Percentiles rank a stretch among this genome's conserved stretches.
These are phyloP conservation scores for Bombylius discolor DNA, from an alignment of 2,888 invertebrate species.

Conservation along the genomic window DNA sequence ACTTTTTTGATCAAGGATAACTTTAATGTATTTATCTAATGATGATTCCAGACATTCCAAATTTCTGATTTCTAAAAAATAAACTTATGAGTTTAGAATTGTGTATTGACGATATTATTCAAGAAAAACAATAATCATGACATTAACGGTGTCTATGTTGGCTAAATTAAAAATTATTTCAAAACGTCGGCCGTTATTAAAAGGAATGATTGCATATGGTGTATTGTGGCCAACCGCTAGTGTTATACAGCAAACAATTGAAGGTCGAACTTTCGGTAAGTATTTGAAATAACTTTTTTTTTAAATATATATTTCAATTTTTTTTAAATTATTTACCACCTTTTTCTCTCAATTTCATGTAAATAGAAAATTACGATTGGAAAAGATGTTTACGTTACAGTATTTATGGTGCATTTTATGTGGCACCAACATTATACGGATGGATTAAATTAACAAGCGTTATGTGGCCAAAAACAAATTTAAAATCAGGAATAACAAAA, in stretches of 20 bases:
- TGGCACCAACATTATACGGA: conserved; percentile 64
- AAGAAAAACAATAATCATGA: background rate
- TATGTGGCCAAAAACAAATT: conserved; percentile 59
- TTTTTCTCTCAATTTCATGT: background rate
- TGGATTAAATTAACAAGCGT: conserved; percentile 63
- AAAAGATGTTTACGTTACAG: conserved; percentile 56
- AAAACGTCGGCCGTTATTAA: conserved; percentile 30
- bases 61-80: background rate
- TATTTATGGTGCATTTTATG: conserved; percentile 61
- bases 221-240: conserved; percentile 62
- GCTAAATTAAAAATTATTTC: conserved; percentile 13
- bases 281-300: conserved; percentile 2
- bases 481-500: conserved; percentile 62
- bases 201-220: conserved; percentile 53
- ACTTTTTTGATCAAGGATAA: too few species aligned
- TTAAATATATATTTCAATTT: background rate
- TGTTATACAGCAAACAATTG: conserved; percentile 55
- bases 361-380: conserved; percentile 49
- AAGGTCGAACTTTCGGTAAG: conserved; percentile 49
- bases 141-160: conserved; percentile 3
- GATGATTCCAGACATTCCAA: too few species aligned
- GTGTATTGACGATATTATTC: background rate
- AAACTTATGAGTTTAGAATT: background rate
- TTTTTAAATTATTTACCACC: too few species aligned
- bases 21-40: too few species aligned